phyloP scores from a whole-genome alignment of 2,113 vertebrate genomes.

The Pelvicachromis taeniatus region DNA sequence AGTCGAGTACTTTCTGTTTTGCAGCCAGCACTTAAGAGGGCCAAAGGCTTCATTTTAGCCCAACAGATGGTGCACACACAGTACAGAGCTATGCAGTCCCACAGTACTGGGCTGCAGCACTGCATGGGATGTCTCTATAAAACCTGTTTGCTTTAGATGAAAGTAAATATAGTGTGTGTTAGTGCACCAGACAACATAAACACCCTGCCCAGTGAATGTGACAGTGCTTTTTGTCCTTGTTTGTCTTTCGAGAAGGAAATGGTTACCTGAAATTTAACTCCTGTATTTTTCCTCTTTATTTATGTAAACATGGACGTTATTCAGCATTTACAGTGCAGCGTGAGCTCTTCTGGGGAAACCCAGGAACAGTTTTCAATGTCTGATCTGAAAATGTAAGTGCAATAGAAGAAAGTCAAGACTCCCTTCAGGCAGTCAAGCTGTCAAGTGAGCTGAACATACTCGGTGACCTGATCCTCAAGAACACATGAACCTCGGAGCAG shows the following conservation, averaged over 20 bases:
- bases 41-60: conserved; percentile 25
- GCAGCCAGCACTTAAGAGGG: conserved; percentile 24
- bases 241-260: neutral
- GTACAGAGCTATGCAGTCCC: conserved; percentile 6
- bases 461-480: conserved; percentile 38
- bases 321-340: neutral
- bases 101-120: neutral
- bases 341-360: neutral
- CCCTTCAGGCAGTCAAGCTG: conserved; percentile 55
- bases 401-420: neutral
- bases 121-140: conserved; percentile 11
- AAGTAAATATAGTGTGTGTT: conserved; percentile 22
- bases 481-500: conserved; percentile 6
- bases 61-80: conserved; percentile 50
- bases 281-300: neutral
- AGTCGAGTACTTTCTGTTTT: conserved; percentile 18
- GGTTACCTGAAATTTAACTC: neutral
- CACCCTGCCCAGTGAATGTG: neutral
- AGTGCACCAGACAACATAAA: neutral
- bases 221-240: neutral
- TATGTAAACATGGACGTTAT: neutral
- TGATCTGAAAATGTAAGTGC: neutral
- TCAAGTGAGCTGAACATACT: conserved; percentile 32
- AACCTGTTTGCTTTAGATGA: conserved; percentile 7
- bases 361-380: neutral